phyloP scores from a whole-genome alignment of 1,140 invertebrate genomes.

The Delia radicum region DNA sequence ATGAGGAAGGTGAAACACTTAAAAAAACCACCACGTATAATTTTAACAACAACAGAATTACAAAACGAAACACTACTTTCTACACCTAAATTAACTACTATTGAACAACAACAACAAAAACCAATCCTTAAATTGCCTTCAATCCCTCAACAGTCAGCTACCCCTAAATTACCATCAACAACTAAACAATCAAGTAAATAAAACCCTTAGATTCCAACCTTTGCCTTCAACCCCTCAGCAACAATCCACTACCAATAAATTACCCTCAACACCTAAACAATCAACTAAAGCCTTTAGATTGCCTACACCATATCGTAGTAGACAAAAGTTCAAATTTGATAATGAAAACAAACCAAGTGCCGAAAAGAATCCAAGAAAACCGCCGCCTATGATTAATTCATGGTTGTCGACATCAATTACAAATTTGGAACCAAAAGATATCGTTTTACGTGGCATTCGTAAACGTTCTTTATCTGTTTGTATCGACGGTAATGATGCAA shows the following conservation, averaged over 20 bases:
- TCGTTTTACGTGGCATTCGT: slow-evolving; percentile 25
- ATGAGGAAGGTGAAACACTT: slow-evolving; percentile 25
- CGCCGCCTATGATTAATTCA: too few relatives aligned
- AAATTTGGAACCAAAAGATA: slow-evolving; percentile 25
- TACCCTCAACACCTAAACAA: not conserved
- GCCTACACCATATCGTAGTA: not conserved
- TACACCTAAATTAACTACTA: not conserved
- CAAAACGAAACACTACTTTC: not conserved
- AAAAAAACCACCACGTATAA: slow-evolving; percentile 3
- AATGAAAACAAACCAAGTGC: not conserved
- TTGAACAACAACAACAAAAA: too few relatives aligned
- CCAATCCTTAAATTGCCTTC: not conserved
- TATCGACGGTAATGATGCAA: not conserved
- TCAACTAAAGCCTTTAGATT: not conserved
- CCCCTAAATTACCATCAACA: not conserved
- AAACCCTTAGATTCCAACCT: not conserved
- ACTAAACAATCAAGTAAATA: not conserved
- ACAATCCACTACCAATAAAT: too few relatives aligned
- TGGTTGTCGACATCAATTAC: not conserved
- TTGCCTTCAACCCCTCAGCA: too few relatives aligned
- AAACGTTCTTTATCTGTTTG: slow-evolving; percentile 40
- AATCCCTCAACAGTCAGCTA: not conserved
- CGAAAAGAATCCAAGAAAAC: not conserved
- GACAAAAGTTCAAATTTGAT: not conserved
- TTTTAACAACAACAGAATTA: not conserved